phyloP scores from a whole-genome alignment of 2,113 vertebrate species.

The Aspiorhynchus laticeps region DNA sequence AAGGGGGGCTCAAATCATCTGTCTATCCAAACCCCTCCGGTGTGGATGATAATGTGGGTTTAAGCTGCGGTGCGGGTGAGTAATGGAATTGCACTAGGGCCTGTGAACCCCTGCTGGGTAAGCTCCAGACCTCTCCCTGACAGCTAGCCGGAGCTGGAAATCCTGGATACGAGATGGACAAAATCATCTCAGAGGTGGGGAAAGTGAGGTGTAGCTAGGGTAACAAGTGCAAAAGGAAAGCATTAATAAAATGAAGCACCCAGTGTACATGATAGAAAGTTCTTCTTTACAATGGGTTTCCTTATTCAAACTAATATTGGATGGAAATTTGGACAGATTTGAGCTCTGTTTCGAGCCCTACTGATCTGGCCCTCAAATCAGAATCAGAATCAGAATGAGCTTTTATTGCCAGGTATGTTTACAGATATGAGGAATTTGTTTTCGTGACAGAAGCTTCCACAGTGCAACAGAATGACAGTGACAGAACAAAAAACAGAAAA shows the following conservation, averaged over 20 bases:
- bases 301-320: neutral
- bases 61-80: constrained; percentile 68
- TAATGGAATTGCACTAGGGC: constrained; percentile 65
- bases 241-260: constrained; percentile 21
- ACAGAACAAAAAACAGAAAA: too few relatives aligned
- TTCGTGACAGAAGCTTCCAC: too few relatives aligned
- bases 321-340: neutral
- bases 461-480: too few relatives aligned
- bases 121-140: constrained; percentile 64
- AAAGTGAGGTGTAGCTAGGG: constrained; percentile 17
- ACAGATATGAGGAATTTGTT: too few relatives aligned
- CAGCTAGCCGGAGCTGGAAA: constrained; percentile 41
- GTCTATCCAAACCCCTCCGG: constrained; percentile 57
- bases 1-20: constrained; percentile 62
- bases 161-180: neutral
- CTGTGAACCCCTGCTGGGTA: constrained; percentile 55
- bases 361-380: neutral
- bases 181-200: constrained; percentile 21
- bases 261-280: neutral
- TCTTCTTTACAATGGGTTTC: neutral
- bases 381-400: too few relatives aligned
- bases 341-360: neutral
- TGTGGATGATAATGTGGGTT: constrained; percentile 69
- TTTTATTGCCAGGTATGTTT: too few relatives aligned
- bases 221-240: neutral